phyloP scores from a whole-genome alignment of 2,797 vertebrate genomes.

The Cryptoblepharus egeriae region DNA sequence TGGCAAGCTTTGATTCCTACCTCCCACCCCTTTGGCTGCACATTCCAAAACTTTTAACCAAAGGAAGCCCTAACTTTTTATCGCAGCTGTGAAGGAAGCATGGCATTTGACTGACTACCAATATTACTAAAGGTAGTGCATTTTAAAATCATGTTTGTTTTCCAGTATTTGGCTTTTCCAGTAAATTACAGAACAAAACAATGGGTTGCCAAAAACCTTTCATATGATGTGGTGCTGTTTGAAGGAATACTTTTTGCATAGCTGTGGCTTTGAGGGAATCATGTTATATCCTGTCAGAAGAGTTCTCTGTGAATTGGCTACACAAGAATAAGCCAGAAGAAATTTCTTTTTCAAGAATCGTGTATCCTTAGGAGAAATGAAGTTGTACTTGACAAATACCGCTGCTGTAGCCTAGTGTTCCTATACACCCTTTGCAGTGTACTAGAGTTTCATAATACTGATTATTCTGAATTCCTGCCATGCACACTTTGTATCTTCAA shows the following conservation, averaged over 20 bases:
- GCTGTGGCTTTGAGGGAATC: conserved; percentile 45
- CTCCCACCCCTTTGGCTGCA: background rate
- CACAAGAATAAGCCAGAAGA: background rate
- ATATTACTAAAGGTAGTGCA: background rate
- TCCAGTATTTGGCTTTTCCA: background rate
- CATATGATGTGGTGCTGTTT: background rate
- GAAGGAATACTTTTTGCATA: conserved; percentile 13
- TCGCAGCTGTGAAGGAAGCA: conserved; percentile 6
- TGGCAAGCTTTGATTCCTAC: background rate
- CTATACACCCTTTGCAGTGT: background rate
- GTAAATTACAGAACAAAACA: conserved; percentile 17
- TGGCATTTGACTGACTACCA: background rate
- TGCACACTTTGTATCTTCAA: background rate
- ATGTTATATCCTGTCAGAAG: background rate
- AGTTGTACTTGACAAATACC: conserved; percentile 20
- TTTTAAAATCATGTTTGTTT: background rate
- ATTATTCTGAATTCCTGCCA: background rate
- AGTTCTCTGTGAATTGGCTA: background rate
- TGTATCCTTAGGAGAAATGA: conserved; percentile 7
- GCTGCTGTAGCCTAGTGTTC: conserved; percentile 13
- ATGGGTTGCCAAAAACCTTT: conserved; percentile 32
- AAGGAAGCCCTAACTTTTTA: background rate
- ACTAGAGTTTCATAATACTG: background rate
- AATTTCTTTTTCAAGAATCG: background rate
- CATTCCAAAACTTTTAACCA: background rate